phyloP scores from a whole-genome alignment of 2,113 vertebrate genomes.

The Bos taurus region DNA sequence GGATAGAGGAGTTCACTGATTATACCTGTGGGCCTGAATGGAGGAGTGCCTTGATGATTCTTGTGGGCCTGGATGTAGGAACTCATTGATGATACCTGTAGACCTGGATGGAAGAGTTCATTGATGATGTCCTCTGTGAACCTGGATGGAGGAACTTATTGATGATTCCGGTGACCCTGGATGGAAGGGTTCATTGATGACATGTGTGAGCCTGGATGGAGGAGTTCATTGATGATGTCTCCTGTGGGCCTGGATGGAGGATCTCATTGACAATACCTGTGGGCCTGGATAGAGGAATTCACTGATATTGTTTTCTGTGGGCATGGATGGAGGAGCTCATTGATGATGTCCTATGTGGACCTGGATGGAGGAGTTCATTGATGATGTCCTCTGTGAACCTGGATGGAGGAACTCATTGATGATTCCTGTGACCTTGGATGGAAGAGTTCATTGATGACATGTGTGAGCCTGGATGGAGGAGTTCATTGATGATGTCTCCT shows the following conservation, averaged over 20 bases:
- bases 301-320: background rate
- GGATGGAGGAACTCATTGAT: fast-evolving
- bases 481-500: fast-evolving
- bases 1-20: background rate
- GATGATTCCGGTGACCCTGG: fast-evolving
- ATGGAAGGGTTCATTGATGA: background rate
- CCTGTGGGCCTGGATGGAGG: background rate
- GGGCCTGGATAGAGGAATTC: background rate
- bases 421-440: too few species aligned
- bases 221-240: background rate
- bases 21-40: background rate
- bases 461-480: fast-evolving
- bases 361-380: too few species aligned
- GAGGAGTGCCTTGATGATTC: fast-evolving
- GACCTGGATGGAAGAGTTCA: background rate
- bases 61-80: background rate
- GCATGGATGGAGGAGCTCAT: background rate
- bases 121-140: background rate
- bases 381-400: too few species aligned
- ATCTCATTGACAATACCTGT: background rate
- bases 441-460: too few species aligned
- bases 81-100: background rate
- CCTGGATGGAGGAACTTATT: fast-evolving
- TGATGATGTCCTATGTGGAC: background rate
- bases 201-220: fast-evolving